These are phyloP conservation scores for Trichogramma evanescens DNA, from an alignment of 2,888 invertebrate genomes.

Conservation along the genomic window DNA sequence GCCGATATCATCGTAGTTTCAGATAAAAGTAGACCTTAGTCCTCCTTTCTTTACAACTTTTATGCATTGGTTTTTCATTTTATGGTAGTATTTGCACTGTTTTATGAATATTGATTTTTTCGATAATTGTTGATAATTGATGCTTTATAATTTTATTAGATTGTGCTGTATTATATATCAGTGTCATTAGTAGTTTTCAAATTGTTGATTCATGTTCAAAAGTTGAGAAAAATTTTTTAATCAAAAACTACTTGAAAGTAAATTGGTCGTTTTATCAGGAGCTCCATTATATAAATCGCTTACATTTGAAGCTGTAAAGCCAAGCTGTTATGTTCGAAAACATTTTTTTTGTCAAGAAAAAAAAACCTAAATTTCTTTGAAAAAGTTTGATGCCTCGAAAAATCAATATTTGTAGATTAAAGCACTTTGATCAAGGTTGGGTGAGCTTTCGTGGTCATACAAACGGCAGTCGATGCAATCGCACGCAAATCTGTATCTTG, in stretches of 20 bases:
- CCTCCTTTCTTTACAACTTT: neutral
- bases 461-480: slow-evolving; percentile 16
- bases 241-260: too few species aligned
- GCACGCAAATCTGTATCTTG: slow-evolving; percentile 11
- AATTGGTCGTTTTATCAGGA: too few species aligned
- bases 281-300: too few species aligned
- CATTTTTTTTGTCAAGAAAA: too few species aligned
- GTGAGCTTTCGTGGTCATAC: slow-evolving; percentile 17
- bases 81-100: slow-evolving; percentile 15
- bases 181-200: neutral
- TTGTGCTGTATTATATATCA: neutral
- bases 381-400: slow-evolving; percentile 12
- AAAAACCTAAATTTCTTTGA: too few species aligned
- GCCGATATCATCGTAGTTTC: too few species aligned
- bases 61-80: slow-evolving; percentile 19
- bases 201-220: too few species aligned
- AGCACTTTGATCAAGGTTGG: slow-evolving; percentile 20
- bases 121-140: slow-evolving; percentile 4
- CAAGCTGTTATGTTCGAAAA: too few species aligned
- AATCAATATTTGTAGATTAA: slow-evolving; percentile 19
- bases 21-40: slow-evolving; percentile 4
- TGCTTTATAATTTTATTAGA: slow-evolving; percentile 3
- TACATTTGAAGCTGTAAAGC: too few species aligned
- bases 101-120: slow-evolving; percentile 13
- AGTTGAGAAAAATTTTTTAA: too few species aligned